phyloP scores from a whole-genome alignment of 2,113 vertebrate species.

The Brachypteracias leptosomus region DNA sequence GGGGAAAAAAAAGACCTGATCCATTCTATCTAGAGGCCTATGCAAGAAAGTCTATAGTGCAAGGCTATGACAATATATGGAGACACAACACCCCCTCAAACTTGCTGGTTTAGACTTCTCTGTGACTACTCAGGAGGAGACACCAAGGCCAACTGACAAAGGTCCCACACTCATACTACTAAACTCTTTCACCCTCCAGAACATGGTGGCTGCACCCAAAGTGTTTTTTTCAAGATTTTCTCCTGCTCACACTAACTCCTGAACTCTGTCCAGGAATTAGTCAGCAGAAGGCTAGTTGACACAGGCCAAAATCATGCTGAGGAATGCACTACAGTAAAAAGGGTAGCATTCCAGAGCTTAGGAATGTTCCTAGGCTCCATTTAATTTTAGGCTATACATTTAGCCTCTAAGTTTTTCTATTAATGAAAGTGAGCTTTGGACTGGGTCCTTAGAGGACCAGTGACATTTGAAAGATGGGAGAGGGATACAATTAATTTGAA shows the following conservation, averaged over 20 bases:
- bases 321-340: neutral
- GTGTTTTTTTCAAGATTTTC: neutral
- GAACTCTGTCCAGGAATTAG: neutral
- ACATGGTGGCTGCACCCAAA: neutral
- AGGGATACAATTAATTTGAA: slow-evolving; percentile 52
- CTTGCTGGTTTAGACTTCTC: neutral
- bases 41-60: neutral
- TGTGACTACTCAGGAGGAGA: neutral
- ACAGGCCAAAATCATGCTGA: neutral
- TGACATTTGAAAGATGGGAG: slow-evolving; percentile 43
- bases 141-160: neutral
- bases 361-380: neutral
- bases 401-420: neutral
- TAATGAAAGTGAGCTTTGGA: slow-evolving; percentile 18
- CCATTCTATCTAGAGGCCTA: fast-evolving
- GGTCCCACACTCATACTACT: too few relatives aligned
- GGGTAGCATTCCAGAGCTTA: neutral
- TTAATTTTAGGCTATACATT: neutral
- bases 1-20: fast-evolving
- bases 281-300: neutral
- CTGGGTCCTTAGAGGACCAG: neutral
- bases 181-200: neutral
- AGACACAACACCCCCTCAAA: neutral
- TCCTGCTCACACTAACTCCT: neutral
- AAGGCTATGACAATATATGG: neutral